Conservation (phyloP, 92 coral and sea anemone species). For the Actinernus sp. region DNA sequence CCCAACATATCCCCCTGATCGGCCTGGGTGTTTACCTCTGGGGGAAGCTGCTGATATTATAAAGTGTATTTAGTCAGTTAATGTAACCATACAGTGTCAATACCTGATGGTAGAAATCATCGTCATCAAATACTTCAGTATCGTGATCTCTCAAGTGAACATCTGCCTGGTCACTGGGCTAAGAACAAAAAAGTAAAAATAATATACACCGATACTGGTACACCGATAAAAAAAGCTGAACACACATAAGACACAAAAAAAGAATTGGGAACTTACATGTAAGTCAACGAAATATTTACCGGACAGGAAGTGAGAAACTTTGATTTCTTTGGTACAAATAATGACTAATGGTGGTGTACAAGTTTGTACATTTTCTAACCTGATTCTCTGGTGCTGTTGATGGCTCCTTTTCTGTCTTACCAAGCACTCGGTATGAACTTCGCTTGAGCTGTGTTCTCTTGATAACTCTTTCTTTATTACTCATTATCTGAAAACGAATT, state of each 20-base stretch:
- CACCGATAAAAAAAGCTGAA: too few species aligned
- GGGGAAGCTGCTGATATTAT: too few species aligned
- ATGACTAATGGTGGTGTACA: too few species aligned
- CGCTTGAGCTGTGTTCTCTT: slow-evolving; percentile 92
- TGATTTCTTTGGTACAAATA: too few species aligned
- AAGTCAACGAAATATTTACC: too few species aligned
- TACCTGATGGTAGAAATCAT: slow-evolving; percentile 99
- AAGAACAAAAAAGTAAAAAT: neutral
- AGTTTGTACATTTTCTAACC: slow-evolving; percentile 32
- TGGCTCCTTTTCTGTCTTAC: slow-evolving; percentile 61
- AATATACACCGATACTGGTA: neutral
- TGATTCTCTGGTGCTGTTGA: neutral
- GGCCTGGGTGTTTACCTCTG: too few species aligned
- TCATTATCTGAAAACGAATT: slow-evolving; percentile 64
- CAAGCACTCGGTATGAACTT: slow-evolving; percentile 79
- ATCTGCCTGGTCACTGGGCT: slow-evolving; percentile 91
- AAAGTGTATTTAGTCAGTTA: too few species aligned
- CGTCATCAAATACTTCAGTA: slow-evolving; percentile 95
- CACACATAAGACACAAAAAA: neutral
- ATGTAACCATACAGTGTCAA: too few species aligned
- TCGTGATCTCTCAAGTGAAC: slow-evolving; percentile 90
- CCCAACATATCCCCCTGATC: too few species aligned
- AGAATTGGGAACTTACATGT: too few species aligned
- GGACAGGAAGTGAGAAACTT: too few species aligned
- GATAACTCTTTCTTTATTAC: slow-evolving; percentile 89